A percentile compares a stretch with the other conserved stretches of the same genome.
Conservation (phyloP, 2,888 invertebrate species). For the Saturnia pavonia region DNA sequence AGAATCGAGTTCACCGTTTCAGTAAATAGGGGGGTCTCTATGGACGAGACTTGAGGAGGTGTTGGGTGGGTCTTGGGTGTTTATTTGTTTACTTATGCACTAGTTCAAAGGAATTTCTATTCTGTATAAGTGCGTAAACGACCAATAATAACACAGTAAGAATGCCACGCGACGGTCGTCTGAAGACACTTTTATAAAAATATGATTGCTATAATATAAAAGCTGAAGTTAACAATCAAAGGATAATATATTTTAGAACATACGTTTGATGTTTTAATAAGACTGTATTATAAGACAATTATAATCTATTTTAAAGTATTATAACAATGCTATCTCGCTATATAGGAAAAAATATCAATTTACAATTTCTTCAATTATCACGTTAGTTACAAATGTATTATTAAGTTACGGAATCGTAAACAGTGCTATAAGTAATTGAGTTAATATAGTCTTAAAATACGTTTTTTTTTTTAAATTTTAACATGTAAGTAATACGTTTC, state of each 20-base stretch:
- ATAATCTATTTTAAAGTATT: neutral
- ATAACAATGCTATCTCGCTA: neutral
- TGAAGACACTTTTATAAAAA: too few relatives aligned
- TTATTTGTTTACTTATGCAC: neutral
- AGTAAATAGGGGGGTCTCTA: neutral
- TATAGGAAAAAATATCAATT: constrained; percentile 1
- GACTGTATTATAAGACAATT: neutral
- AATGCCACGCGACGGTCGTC: too few relatives aligned
- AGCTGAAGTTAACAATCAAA: too few relatives aligned
- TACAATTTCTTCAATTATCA: neutral
- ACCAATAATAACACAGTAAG: neutral
- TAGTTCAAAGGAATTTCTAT: neutral
- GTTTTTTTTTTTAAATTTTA: neutral
- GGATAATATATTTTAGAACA: too few relatives aligned
- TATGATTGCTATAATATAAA: too few relatives aligned
- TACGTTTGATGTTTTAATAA: neutral
- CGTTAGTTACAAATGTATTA: neutral
- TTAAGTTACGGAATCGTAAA: neutral
- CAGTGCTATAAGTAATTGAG: neutral
- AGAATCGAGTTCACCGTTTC: neutral
- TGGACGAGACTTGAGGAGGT: neutral
- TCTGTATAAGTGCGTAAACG: neutral
- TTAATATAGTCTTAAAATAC: neutral
- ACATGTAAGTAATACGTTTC: neutral
- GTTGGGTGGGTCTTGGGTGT: neutral